These are phyloP conservation scores for Anabacerthia variegaticeps DNA, from an alignment of 2,797 vertebrate genomes.

Conservation along the genomic window DNA sequence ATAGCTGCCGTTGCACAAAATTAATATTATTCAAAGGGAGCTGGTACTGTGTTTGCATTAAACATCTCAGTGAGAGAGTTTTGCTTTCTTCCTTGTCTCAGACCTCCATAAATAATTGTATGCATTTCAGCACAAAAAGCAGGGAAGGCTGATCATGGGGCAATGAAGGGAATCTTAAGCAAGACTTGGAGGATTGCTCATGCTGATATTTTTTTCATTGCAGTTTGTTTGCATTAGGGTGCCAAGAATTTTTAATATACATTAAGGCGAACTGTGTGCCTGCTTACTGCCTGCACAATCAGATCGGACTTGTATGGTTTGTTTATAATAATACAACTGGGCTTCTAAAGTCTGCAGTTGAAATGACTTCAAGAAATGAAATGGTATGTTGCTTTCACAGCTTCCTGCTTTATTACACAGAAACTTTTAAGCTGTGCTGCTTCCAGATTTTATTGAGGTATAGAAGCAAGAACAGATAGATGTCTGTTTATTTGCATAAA, in stretches of 20 bases:
- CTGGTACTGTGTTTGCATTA: not conserved
- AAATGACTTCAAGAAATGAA: not conserved
- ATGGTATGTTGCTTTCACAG: not conserved
- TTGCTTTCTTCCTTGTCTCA: not conserved
- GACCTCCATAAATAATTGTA: not conserved
- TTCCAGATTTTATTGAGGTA: not conserved
- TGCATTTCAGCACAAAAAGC: not conserved
- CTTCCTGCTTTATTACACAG: not conserved
- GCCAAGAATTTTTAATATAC: constrained; percentile 41
- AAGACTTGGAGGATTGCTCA: not conserved
- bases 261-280: not conserved
- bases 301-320: not conserved
- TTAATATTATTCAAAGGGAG: not conserved
- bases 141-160: not conserved
- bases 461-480: not conserved
- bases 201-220: not conserved
- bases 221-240: not conserved
- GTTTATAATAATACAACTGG: not conserved
- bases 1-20: not conserved
- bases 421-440: not conserved
- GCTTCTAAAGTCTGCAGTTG: not conserved
- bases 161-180: not conserved
- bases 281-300: not conserved
- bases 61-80: not conserved
- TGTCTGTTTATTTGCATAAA: not conserved